These are phyloP conservation scores for Caenorhabditis sp. DNA, from an alignment of 2,888 invertebrate genomes.

Conservation along the genomic window DNA sequence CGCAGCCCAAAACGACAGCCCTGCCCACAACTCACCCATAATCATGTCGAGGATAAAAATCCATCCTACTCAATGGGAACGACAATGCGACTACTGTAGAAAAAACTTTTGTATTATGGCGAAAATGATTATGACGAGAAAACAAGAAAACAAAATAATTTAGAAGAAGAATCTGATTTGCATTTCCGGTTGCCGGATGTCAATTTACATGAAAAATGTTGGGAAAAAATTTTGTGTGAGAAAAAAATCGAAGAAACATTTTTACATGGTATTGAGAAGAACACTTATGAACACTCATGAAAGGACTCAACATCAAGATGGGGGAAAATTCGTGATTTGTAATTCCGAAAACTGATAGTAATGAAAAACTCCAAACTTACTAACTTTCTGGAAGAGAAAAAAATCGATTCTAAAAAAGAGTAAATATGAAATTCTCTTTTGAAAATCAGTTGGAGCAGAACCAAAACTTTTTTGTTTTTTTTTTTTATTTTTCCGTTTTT, in stretches of 20 bases:
- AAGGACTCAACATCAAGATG: too few relatives aligned
- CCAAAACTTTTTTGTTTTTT: background rate
- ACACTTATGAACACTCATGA: too few relatives aligned
- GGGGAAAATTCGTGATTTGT: too few relatives aligned
- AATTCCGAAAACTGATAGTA: too few relatives aligned
- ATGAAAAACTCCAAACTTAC: too few relatives aligned
- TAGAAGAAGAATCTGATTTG: conserved; percentile 18
- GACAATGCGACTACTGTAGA: conserved; percentile 25
- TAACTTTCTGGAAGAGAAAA: too few relatives aligned
- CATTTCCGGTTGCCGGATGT: conserved; percentile 22
- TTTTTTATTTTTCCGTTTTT: background rate
- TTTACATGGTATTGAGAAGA: too few relatives aligned
- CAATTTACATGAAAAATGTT: conserved; percentile 15
- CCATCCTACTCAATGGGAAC: conserved; percentile 37
- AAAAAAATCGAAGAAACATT: too few relatives aligned
- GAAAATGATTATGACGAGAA: background rate
- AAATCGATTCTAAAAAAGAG: too few relatives aligned
- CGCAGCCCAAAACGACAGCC: conserved; percentile 5
- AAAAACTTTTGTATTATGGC: background rate
- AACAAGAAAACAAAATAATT: background rate
- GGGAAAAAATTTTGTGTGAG: conserved; percentile 2
- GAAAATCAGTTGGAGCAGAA: too few relatives aligned
- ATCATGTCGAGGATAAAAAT: conserved; percentile 42
- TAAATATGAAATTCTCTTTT: too few relatives aligned
- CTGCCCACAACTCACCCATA: conserved; percentile 30